Evolutionary conservation across 1,140 invertebrate species (phyloP), one percentile per base, ranked within the genome.

Genomic region (Scylla paramamosain): DNA sequence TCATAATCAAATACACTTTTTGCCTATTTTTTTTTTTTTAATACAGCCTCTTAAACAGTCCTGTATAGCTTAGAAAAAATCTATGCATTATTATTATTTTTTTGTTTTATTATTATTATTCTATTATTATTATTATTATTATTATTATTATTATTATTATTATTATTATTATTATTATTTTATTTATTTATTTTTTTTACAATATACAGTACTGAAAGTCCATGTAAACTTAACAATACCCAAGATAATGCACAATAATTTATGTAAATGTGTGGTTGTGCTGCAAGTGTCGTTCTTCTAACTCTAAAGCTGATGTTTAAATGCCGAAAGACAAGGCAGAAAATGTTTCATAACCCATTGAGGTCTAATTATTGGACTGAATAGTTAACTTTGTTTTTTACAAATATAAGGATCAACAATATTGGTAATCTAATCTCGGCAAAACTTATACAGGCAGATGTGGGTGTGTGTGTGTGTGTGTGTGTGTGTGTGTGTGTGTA

Each of bases 111-210:
- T 77, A 77, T 77, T 77, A 77, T 77, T 77, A 14, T 77, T 14
- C 67, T 77, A 77, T 77, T 77, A 77, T 77, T 77, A 77, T 77
- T 77, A n/a, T 77, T 77, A 77, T 77, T 77, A 77, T 77, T 77
- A 77, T 77, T 77, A 77, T 77, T 77, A 77, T 77, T 77, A 77
- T 77, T 77, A 77, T 77, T 77, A 77, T 77, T 77, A 77, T 77
- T 77, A 77, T 77, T 77, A 77, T 77, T 77, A 77, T 77, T 77
- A 77, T 77, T 77, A 77, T 77, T 77, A 77, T 77, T 77, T 14
- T 77, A 14, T 14, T 77, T 77, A 77, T 77, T 77, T 14, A 14
- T 77, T 14, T 77, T 77, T 14, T 77, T 77, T 14, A 7, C 10
- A n/a, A 86, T 86, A 86, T 86, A 86, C n/a, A 29, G 32, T n/a